phyloP scores from a whole-genome alignment of 2,888 invertebrate species.

The Lacanobia wlatinum region DNA sequence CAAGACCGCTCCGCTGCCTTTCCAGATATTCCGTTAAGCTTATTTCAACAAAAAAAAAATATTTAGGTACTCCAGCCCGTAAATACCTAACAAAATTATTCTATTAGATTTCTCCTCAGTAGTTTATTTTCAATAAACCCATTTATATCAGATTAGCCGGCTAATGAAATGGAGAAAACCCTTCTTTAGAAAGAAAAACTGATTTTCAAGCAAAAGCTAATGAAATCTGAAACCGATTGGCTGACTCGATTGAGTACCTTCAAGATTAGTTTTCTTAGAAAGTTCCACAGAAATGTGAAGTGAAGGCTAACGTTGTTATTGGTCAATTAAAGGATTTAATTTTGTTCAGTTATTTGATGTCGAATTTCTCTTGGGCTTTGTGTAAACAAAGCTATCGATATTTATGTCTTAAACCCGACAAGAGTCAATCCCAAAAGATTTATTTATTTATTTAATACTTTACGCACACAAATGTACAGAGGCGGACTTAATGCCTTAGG shows the following conservation, averaged over 20 bases:
- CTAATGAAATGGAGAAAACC: constrained; percentile 33
- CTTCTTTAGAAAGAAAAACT: constrained; percentile 6
- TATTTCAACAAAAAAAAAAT: neutral
- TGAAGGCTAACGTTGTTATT: neutral
- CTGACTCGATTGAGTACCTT: constrained; percentile 1
- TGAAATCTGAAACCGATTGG: constrained; percentile 35
- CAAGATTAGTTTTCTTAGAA: constrained; percentile 36
- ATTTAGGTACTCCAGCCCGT: neutral
- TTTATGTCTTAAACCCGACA: too few species aligned
- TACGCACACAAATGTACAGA: too few species aligned
- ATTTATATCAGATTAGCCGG: constrained; percentile 18
- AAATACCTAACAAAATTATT: neutral
- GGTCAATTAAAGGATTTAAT: constrained; percentile 5
- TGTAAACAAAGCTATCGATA: neutral
- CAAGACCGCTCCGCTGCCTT: too few species aligned
- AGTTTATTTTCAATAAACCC: constrained; percentile 21
- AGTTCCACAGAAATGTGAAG: constrained; percentile 3
- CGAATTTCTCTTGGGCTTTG: neutral
- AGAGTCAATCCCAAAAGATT: too few species aligned
- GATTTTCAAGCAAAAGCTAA: constrained; percentile 30
- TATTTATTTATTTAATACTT: too few species aligned
- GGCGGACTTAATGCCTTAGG: too few species aligned
- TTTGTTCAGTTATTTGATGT: constrained; percentile 11
- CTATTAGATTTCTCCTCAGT: neutral
- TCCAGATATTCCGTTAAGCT: too few species aligned